These are phyloP conservation scores for Eulithis prunata DNA, from an alignment of 2,888 invertebrate species.

Conservation along the genomic window DNA sequence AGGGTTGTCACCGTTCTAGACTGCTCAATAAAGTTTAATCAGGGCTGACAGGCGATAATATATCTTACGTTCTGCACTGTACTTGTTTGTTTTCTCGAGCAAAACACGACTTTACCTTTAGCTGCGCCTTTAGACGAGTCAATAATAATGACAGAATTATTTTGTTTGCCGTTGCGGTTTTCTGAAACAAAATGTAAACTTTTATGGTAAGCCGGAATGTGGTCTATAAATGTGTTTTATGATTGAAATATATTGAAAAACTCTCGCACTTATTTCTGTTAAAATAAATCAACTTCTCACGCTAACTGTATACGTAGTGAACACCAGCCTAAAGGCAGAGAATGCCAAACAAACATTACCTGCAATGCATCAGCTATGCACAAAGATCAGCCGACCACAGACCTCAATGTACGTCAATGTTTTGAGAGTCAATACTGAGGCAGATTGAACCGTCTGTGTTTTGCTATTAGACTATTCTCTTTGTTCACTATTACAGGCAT, in stretches of 20 bases:
- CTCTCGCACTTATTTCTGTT: too few species aligned
- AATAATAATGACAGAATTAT: not conserved
- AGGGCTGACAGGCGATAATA: conserved; percentile 59
- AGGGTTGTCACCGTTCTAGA: conserved; percentile 68
- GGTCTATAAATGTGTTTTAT: too few species aligned
- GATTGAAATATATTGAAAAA: not conserved
- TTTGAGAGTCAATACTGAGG: conserved; percentile 27
- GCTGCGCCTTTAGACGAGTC: conserved; percentile 4
- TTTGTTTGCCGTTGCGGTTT: not conserved
- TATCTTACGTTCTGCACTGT: conserved; percentile 44
- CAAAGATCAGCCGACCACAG: conserved; percentile 38
- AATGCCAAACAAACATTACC: conserved; percentile 33
- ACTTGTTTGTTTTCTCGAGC: conserved; percentile 32
- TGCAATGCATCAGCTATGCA: conserved; percentile 39
- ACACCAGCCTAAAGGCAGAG: not conserved
- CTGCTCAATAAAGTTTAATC: conserved; percentile 73
- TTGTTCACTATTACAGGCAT: conserved; percentile 6
- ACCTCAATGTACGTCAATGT: conserved; percentile 22
- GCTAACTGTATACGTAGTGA: not conserved
- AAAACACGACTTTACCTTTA: conserved; percentile 29
- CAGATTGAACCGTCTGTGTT: conserved; percentile 24
- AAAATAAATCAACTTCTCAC: not conserved
- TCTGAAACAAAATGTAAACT: too few species aligned
- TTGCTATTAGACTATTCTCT: conserved; percentile 24
- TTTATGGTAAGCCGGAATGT: too few species aligned